phyloP scores from a whole-genome alignment of 2,113 vertebrate species.

The Colaptes auratus region DNA sequence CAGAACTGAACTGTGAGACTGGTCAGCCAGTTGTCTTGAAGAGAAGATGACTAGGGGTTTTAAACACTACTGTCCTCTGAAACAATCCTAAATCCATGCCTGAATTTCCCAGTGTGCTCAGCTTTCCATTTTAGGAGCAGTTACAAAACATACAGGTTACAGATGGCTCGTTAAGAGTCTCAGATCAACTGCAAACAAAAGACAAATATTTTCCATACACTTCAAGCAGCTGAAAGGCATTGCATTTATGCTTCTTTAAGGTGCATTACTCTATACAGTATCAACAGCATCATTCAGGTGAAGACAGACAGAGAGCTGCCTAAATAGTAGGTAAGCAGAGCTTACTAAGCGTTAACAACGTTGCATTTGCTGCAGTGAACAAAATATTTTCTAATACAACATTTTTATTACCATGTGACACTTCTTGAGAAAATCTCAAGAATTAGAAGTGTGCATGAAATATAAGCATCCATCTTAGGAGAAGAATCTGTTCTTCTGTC shows the following conservation, averaged over 20 bases:
- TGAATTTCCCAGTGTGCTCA: neutral
- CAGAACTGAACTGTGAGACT: neutral
- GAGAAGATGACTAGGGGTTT: accelerated
- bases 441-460: neutral
- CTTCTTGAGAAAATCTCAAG: neutral
- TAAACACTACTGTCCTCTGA: neutral
- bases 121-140: neutral
- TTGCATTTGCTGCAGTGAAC: neutral
- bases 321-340: neutral
- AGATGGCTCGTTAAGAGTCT: neutral
- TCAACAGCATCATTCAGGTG: neutral
- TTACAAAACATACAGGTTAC: neutral
- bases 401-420: neutral
- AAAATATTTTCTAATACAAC: neutral
- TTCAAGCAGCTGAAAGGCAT: neutral
- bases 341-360: neutral
- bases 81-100: neutral
- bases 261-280: neutral
- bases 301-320: neutral
- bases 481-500: neutral
- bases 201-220: neutral
- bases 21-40: neutral
- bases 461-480: neutral
- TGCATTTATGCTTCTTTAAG: neutral
- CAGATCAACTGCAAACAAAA: neutral